Percentiles rank a stretch among this genome's conserved stretches.
Conservation (phyloP, 2,113 vertebrate species). For the Eira barbara region DNA sequence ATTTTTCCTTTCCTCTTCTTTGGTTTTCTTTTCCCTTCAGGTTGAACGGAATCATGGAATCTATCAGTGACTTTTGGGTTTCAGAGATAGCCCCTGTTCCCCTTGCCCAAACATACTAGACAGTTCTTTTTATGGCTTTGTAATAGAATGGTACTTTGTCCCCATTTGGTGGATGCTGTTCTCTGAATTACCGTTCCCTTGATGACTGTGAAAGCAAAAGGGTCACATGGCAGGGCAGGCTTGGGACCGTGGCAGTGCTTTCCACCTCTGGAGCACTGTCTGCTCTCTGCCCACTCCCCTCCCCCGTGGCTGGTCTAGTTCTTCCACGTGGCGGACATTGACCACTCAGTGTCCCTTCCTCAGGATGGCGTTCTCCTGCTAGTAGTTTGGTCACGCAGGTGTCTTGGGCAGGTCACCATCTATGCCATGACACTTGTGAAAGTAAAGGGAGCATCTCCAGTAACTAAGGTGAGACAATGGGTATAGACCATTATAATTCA, state of each 20-base stretch:
- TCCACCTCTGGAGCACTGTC: not conserved
- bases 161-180: not conserved
- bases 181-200: not conserved
- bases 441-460: not conserved
- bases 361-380: not conserved
- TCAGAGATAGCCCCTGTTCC: not conserved
- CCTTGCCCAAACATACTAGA: not conserved
- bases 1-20: not conserved
- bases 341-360: not conserved
- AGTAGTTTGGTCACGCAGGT: not conserved
- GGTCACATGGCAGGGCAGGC: not conserved
- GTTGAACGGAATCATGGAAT: not conserved
- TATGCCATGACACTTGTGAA: too few species aligned
- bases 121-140: not conserved
- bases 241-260: not conserved
- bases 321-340: not conserved
- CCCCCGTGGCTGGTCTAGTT: too few species aligned
- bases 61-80: not conserved
- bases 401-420: too few species aligned
- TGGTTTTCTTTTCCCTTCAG: not conserved
- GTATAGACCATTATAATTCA: not conserved
- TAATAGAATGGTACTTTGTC: not conserved
- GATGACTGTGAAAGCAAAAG: not conserved
- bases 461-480: not conserved
- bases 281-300: fast-evolving